These are phyloP conservation scores for Nycticryphes semicollaris DNA, from an alignment of 2,113 vertebrate species.

Conservation along the genomic window DNA sequence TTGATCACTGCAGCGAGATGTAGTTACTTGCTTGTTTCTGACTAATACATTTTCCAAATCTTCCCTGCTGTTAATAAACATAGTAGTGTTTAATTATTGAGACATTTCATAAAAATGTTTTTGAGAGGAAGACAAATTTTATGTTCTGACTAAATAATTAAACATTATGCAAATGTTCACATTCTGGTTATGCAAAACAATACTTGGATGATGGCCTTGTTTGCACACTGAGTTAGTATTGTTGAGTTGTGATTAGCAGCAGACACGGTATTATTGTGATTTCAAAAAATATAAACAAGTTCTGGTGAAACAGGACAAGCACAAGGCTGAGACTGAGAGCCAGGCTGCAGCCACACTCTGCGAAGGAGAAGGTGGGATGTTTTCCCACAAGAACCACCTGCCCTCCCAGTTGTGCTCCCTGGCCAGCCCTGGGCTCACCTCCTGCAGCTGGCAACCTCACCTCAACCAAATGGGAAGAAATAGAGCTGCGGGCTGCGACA, in stretches of 20 bases:
- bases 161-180: conserved; percentile 49
- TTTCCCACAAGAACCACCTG: neutral
- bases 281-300: conserved; percentile 5
- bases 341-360: neutral
- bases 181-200: conserved; percentile 49
- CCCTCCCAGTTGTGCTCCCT: neutral
- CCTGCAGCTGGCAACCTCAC: neutral
- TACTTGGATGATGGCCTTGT: conserved; percentile 34
- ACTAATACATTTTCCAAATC: conserved; percentile 43
- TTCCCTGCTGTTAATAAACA: conserved; percentile 51
- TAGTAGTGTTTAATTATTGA: conserved; percentile 58
- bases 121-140: conserved; percentile 35
- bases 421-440: neutral
- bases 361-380: fast-evolving
- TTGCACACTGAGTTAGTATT: conserved; percentile 21
- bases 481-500: neutral
- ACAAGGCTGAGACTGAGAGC: neutral
- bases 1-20: neutral
- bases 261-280: neutral
- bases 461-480: neutral
- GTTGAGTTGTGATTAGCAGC: conserved; percentile 19
- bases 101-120: conserved; percentile 42
- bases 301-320: neutral
- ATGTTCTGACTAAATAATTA: conserved; percentile 60
- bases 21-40: conserved; percentile 18